Base-by-base conservation (phyloP, 2,113 vertebrate species). In the Girardinichthys multiradiatus region DNA sequence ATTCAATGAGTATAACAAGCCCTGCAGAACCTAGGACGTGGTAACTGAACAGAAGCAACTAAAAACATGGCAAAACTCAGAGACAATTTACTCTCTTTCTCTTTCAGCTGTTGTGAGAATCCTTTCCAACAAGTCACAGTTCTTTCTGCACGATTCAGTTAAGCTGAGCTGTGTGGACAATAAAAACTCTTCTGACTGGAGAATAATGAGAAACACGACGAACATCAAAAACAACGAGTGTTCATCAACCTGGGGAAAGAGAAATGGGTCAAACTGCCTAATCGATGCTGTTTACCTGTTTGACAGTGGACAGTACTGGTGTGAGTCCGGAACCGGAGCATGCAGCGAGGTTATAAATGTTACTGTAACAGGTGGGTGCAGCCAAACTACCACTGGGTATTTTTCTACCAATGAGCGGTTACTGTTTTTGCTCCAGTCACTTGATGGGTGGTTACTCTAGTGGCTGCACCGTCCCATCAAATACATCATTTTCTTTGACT, bases 301-400 rank as follows among this genome's bases (percentile, higher is more conserved):
- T 27, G 72, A 75, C 26, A 33, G 64, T 35, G 72, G 72, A 1
- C 2, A 33, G 57, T 75, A 75, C 39, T 75, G 72, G 72, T 75
- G 72, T 68, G 57, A 68, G 30, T 68, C 0, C 35, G 57, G n/a
- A 68, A 12, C 30, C 17, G 72, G 57, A 61, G 1, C 11, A 0
- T 61, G 57, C 72, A 75, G 64, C 15, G 33, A 68, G 11, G 10
- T 19, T 17, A 29, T 68, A 8, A 75, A 68, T 28, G 45, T 75
- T 17, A 68, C 57, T 1, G 64, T 75, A 1, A 68, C 64, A 0
- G 62, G 70, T 72, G 70, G 33, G 70, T 28, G 4, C 15, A 64
- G 35, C 1, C 4, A 54, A 54, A 54, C 9, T 19, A 19, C 42
- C 2, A 10, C 10, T 54, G 7, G 24, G 24, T n/a, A 3, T 54